Percentiles rank a stretch among this genome's conserved stretches.
Evolutionary conservation across 2,797 vertebrate species (phyloP).

Genomic region (Otolemur crassicaudatus): DNA sequence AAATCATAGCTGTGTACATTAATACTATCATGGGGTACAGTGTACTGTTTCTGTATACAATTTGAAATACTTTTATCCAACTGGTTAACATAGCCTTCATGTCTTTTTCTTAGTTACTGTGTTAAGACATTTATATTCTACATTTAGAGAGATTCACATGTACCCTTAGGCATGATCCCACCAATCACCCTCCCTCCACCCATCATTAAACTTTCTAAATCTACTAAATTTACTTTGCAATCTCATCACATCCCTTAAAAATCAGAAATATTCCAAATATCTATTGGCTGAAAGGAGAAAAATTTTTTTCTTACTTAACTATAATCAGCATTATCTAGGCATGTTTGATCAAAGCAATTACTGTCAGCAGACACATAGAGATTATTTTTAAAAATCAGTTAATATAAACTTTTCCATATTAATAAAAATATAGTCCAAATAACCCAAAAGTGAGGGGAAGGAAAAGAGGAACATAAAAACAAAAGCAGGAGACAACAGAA

Average conservation of each 20-base stretch:
- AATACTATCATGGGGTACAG: too few relatives aligned
- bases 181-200: too few relatives aligned
- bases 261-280: background rate
- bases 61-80: too few relatives aligned
- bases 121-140: too few relatives aligned
- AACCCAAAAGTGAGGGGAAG: background rate
- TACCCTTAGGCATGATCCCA: too few relatives aligned
- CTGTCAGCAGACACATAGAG: conserved; percentile 2
- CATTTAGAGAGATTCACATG: too few relatives aligned
- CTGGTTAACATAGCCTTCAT: too few relatives aligned
- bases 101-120: too few relatives aligned
- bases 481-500: background rate
- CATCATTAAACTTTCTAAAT: background rate
- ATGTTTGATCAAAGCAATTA: conserved; percentile 19
- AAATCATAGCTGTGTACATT: too few relatives aligned
- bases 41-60: too few relatives aligned
- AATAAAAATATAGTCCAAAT: conserved; percentile 37
- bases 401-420: background rate
- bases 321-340: background rate
- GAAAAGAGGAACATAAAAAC: conserved; percentile 29
- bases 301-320: background rate
- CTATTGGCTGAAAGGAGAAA: background rate
- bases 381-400: conserved; percentile 5
- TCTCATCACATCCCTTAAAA: background rate
- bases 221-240: background rate